phyloP scores from a whole-genome alignment of 1,140 invertebrate genomes.

The Thaumatotibia leucotreta region DNA sequence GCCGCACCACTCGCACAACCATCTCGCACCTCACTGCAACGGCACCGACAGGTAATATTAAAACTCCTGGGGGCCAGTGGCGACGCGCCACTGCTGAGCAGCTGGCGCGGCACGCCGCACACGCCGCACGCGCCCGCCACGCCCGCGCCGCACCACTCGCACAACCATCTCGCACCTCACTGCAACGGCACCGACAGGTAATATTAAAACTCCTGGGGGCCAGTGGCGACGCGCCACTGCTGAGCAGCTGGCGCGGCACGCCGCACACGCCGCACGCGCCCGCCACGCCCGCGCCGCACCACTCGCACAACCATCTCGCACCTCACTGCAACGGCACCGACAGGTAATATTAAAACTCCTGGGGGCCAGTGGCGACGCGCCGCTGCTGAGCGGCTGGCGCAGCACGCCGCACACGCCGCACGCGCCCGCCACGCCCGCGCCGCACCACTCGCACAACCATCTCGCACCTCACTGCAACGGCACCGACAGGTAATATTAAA shows the following conservation, averaged over 20 bases:
- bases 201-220: conserved; percentile 67
- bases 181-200: no score
- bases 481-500: conserved; percentile 83
- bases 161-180: no score
- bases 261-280: conserved; percentile 78
- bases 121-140: no score
- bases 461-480: conserved; percentile 81
- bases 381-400: conserved; percentile 76
- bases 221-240: conserved; percentile 76
- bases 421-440: conserved; percentile 77
- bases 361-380: conserved; percentile 75
- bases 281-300: conserved; percentile 77
- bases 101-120: no score
- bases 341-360: conserved; percentile 78
- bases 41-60: no score
- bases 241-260: conserved; percentile 77
- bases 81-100: no score
- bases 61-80: no score
- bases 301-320: conserved; percentile 81
- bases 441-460: conserved; percentile 81
- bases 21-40: no score
- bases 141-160: no score
- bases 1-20: no score
- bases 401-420: conserved; percentile 79
- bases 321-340: conserved; percentile 82